A percentile compares a stretch with the other conserved stretches of the same genome.
These are phyloP conservation scores for Microcebus ravelobensis DNA, from an alignment of 2,113 vertebrate species.

Conservation along the genomic window DNA sequence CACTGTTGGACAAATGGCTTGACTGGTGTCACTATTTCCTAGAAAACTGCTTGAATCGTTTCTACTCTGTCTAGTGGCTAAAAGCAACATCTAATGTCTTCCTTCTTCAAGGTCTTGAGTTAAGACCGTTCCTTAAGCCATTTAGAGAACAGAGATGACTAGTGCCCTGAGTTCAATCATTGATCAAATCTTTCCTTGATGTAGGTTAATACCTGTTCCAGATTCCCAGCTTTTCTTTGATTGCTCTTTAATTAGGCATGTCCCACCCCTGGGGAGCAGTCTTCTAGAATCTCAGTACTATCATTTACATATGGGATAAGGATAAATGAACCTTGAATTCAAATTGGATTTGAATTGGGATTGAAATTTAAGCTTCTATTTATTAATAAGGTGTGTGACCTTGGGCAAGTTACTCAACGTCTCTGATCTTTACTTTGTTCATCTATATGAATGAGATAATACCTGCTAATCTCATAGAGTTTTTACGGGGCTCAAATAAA, in stretches of 20 bases:
- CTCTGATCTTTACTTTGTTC: constrained; percentile 6
- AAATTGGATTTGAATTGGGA: not conserved
- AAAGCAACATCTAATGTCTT: not conserved
- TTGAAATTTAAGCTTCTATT: constrained; percentile 42
- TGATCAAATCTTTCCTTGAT: not conserved
- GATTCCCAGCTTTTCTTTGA: not conserved
- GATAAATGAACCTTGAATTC: constrained; percentile 46
- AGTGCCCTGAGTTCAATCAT: not conserved
- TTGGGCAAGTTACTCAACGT: not conserved
- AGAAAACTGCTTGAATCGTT: not conserved
- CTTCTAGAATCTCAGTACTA: constrained; percentile 20
- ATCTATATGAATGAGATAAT: constrained; percentile 2
- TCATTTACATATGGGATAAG: constrained; percentile 16
- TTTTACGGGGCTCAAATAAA: not conserved
- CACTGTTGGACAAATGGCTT: not conserved
- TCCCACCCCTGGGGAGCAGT: not conserved
- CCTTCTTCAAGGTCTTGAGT: not conserved
- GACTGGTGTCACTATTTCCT: constrained; percentile 13
- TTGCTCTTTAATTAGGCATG: constrained; percentile 34
- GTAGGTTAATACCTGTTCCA: not conserved
- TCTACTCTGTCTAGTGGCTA: not conserved
- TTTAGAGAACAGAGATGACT: constrained; percentile 32
- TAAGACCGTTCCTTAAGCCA: constrained; percentile 32
- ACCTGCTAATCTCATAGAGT: not conserved
- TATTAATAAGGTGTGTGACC: constrained; percentile 23